Evolutionary conservation across 2,888 invertebrate genomes (phyloP).

Genomic region (Brachyptera putata): DNA sequence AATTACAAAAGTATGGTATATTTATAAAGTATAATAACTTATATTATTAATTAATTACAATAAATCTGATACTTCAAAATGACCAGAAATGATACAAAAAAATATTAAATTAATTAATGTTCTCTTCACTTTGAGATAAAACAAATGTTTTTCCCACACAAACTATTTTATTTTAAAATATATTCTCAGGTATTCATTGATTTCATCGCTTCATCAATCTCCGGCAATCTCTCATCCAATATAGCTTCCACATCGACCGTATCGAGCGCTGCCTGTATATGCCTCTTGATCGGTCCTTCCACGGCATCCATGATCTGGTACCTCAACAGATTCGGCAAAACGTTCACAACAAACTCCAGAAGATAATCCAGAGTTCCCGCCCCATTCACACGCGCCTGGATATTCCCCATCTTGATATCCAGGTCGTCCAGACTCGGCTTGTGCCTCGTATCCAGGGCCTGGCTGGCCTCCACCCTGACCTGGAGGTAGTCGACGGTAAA

Average conservation of each 20-base stretch:
- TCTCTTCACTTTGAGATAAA: no score
- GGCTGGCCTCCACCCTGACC: slow-evolving; percentile 62
- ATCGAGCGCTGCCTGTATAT: slow-evolving; percentile 65
- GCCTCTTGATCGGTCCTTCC: slow-evolving; percentile 70
- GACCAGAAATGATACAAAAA: no score
- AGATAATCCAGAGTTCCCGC: slow-evolving; percentile 83
- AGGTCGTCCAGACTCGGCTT: slow-evolving; percentile 67
- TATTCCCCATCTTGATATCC: slow-evolving; percentile 77
- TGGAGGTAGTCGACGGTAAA: slow-evolving; percentile 75
- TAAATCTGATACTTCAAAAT: no score
- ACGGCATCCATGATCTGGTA: slow-evolving; percentile 84
- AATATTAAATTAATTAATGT: no score
- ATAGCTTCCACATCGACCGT: slow-evolving; percentile 68
- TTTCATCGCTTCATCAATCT: slow-evolving; percentile 56
- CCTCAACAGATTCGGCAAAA: slow-evolving; percentile 77
- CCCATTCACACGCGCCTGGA: slow-evolving; percentile 70
- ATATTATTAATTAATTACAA: no score
- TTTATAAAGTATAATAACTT: no score
- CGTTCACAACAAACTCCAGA: slow-evolving; percentile 73
- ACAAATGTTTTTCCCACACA: no score
- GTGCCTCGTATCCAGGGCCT: slow-evolving; percentile 71
- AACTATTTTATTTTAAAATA: no score
- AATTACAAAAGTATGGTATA: no score
- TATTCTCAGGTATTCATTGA: no score
- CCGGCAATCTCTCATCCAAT: slow-evolving; percentile 64